These are phyloP conservation scores for Tragelaphus scriptus DNA, from an alignment of 2,113 vertebrate species.

Conservation along the genomic window DNA sequence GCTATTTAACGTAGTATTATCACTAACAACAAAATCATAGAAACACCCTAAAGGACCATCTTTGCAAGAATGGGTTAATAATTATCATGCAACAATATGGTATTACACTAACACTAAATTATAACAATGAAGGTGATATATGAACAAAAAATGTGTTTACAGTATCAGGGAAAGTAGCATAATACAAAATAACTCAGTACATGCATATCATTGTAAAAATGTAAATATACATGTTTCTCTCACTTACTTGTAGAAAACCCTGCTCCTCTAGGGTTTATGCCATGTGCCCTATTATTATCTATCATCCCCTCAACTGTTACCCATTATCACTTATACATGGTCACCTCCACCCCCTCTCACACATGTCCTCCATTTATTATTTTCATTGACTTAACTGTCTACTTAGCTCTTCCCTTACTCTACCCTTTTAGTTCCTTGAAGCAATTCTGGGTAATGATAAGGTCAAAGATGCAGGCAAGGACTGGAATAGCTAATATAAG, in stretches of 20 bases:
- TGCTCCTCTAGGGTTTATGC: neutral
- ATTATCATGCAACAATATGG: neutral
- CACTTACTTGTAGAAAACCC: neutral
- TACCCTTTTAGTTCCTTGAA: neutral
- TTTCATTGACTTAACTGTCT: neutral
- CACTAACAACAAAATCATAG: neutral
- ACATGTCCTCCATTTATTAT: neutral
- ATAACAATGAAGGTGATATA: neutral
- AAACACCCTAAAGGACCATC: neutral
- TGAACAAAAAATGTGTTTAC: neutral
- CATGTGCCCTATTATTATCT: neutral
- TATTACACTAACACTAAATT: neutral
- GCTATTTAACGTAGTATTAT: neutral
- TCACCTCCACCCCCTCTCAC: neutral
- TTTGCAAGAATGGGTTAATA: neutral
- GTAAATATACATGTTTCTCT: neutral
- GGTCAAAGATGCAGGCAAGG: neutral
- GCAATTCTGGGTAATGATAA: neutral
- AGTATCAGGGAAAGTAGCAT: neutral
- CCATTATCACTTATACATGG: neutral
- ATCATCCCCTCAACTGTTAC: neutral
- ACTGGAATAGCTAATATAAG: neutral
- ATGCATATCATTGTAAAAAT: neutral
- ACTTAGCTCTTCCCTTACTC: neutral
- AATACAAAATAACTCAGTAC: neutral